These are phyloP conservation scores for Trachelus stipa DNA, from an alignment of 2,888 invertebrate genomes.

Conservation along the genomic window DNA sequence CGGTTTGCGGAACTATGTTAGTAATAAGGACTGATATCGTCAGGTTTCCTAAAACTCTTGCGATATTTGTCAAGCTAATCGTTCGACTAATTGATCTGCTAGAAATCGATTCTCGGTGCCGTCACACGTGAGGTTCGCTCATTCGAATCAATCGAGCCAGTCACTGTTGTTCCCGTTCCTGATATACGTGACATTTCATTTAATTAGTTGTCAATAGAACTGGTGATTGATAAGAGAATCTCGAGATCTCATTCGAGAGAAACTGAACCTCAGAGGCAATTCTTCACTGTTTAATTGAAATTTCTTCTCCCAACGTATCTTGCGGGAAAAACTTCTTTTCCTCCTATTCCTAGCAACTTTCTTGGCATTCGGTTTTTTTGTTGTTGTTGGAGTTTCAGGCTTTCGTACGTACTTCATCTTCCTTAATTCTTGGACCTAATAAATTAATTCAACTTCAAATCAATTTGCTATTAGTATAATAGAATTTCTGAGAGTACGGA, in stretches of 20 bases:
- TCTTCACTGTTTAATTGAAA: not conserved
- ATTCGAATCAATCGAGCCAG: not conserved
- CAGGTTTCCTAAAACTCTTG: not conserved
- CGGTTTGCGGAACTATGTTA: not conserved
- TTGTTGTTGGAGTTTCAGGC: not conserved
- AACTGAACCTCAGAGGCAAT: not conserved
- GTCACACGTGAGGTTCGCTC: not conserved
- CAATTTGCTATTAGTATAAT: not conserved
- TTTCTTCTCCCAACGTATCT: not conserved
- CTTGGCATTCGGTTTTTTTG: not conserved
- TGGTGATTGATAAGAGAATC: not conserved
- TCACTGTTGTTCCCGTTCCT: not conserved
- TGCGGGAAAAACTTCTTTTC: not conserved
- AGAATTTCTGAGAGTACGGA: not conserved
- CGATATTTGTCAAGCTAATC: conserved; percentile 13
- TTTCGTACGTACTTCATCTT: not conserved
- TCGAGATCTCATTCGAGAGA: not conserved
- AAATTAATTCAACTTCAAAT: not conserved
- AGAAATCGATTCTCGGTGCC: not conserved
- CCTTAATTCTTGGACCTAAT: not conserved
- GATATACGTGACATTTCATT: conserved; percentile 2
- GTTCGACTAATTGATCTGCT: conserved; percentile 14
- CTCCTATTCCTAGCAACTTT: not conserved
- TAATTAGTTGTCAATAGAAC: not conserved
- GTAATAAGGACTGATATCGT: not conserved